These are phyloP conservation scores for Acrobasis consociella DNA, from an alignment of 2,888 invertebrate genomes.

Conservation along the genomic window DNA sequence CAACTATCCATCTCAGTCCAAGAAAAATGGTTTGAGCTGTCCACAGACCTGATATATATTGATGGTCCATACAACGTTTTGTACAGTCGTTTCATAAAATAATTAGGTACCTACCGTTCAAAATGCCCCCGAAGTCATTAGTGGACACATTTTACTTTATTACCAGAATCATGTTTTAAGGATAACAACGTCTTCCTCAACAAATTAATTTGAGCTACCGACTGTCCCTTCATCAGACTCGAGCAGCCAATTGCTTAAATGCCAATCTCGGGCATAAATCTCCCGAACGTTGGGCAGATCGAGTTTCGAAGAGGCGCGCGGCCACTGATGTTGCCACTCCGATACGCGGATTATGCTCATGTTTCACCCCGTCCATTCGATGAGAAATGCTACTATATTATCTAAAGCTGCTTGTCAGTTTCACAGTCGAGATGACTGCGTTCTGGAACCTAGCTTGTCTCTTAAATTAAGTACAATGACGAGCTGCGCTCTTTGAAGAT, in stretches of 20 bases:
- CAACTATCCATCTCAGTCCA: too few species aligned
- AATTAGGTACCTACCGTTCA: too few species aligned
- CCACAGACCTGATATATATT: too few species aligned
- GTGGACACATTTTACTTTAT: too few species aligned
- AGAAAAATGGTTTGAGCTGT: too few species aligned
- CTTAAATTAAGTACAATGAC: too few species aligned
- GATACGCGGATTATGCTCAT: conserved; percentile 37
- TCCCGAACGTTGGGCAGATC: conserved; percentile 18
- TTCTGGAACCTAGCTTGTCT: neutral
- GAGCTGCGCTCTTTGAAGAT: too few species aligned
- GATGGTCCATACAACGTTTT: too few species aligned
- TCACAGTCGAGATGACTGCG: neutral
- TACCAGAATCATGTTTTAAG: neutral
- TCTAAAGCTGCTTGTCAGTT: neutral
- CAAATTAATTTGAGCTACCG: neutral
- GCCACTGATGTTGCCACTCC: conserved; percentile 32
- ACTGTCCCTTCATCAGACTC: neutral
- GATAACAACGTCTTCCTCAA: neutral
- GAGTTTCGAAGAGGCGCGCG: conserved; percentile 20
- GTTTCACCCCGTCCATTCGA: conserved; percentile 28
- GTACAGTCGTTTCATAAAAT: too few species aligned
- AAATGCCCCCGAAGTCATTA: too few species aligned
- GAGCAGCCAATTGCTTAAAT: conserved; percentile 11
- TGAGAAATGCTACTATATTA: conserved; percentile 8
- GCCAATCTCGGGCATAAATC: conserved; percentile 18